A percentile compares a stretch with the other conserved stretches of the same genome.
Evolutionary conservation across 2,888 invertebrate species (phyloP).

Genomic region (Monoplex corrugatus): DNA sequence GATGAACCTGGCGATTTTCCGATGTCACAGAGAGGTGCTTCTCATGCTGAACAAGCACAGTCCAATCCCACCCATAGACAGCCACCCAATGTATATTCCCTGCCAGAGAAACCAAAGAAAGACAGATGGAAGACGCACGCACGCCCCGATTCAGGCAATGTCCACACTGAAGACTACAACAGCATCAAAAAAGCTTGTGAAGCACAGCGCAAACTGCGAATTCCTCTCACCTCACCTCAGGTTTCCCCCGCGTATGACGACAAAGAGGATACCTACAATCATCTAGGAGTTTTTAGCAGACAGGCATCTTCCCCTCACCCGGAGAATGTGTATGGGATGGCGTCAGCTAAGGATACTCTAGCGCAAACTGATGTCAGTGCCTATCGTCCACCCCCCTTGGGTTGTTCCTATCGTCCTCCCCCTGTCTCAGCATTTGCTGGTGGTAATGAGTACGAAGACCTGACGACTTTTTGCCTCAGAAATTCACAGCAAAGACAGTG

Average conservation of each 20-base stretch:
- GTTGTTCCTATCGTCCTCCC: not conserved
- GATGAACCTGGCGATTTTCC: conserved; percentile 48
- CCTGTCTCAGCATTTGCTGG: not conserved
- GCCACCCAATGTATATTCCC: conserved; percentile 51
- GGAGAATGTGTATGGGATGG: conserved; percentile 53
- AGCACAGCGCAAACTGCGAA: not conserved
- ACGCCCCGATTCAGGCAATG: conserved; percentile 51
- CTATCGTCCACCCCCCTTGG: not conserved
- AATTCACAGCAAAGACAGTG: not conserved
- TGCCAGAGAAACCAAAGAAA: conserved; percentile 53
- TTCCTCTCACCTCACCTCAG: not conserved
- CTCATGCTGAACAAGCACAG: not conserved
- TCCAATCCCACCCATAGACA: not conserved
- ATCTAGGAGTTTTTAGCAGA: conserved; percentile 18
- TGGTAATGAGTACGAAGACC: conserved; percentile 41
- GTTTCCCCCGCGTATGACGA: not conserved
- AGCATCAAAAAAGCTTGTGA: conserved; percentile 44
- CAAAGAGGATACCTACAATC: conserved; percentile 47
- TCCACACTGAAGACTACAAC: conserved; percentile 60
- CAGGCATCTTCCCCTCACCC: not conserved
- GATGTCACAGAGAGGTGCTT: no score
- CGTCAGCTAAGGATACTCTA: conserved; percentile 47
- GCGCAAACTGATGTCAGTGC: no score
- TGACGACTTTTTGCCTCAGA: not conserved
- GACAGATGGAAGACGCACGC: conserved; percentile 63